These are phyloP conservation scores for Drepana arcuata DNA, from an alignment of 1,140 invertebrate genomes.

Conservation along the genomic window DNA sequence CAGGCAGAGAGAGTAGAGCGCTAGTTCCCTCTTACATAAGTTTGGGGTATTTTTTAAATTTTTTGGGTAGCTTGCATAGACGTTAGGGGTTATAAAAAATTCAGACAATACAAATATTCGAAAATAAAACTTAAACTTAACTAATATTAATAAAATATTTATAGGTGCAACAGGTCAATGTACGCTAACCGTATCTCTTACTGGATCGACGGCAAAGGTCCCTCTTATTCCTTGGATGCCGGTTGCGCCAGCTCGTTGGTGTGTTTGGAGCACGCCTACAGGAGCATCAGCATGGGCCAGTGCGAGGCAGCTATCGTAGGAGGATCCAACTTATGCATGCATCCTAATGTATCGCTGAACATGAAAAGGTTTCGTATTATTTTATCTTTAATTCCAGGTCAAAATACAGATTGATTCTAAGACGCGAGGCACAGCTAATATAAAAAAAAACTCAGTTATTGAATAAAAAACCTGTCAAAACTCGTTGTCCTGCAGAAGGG, in stretches of 20 bases:
- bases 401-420: neutral
- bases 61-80: too few relatives aligned
- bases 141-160: too few relatives aligned
- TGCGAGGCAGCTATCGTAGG: slow-evolving; percentile 91
- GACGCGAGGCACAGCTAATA: neutral
- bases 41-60: too few relatives aligned
- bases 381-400: neutral
- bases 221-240: slow-evolving; percentile 88
- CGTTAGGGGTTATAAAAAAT: too few relatives aligned
- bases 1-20: too few relatives aligned
- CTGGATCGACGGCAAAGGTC: slow-evolving; percentile 78
- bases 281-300: slow-evolving; percentile 79
- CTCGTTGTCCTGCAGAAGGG: too few relatives aligned
- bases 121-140: too few relatives aligned
- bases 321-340: slow-evolving; percentile 85
- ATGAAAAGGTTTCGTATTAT: slow-evolving; percentile 73
- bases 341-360: slow-evolving; percentile 87
- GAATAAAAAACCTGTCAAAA: neutral
- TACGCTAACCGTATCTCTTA: slow-evolving; percentile 90
- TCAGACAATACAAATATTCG: too few relatives aligned
- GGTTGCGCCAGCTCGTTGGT: slow-evolving; percentile 92
- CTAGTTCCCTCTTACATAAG: too few relatives aligned
- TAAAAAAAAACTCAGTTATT: neutral
- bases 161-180: slow-evolving; percentile 86
- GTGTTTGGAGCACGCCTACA: slow-evolving; percentile 87